A percentile compares a stretch with the other conserved stretches of the same genome.
Evolutionary conservation across 2,888 invertebrate genomes (phyloP).

Genomic region (Drosophila mimetica): DNA sequence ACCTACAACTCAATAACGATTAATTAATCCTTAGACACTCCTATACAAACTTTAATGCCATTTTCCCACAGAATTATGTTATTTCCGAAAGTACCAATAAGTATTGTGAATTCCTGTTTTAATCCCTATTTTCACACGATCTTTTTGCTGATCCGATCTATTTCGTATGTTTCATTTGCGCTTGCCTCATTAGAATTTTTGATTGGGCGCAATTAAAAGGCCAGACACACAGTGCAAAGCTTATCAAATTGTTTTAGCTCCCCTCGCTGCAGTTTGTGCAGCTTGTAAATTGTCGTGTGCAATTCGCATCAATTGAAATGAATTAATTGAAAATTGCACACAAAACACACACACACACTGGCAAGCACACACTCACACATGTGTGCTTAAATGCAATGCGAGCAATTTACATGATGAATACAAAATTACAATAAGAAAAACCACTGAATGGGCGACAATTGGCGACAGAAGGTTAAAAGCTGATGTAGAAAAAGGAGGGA

Average conservation of each 20-base stretch:
- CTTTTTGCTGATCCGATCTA: neutral
- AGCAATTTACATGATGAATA: conserved; percentile 63
- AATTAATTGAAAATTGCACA: conserved; percentile 75
- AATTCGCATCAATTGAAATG: conserved; percentile 82
- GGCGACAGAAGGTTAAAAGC: conserved; percentile 50
- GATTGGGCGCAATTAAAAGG: conserved; percentile 70
- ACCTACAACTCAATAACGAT: too few species aligned
- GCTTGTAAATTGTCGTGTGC: conserved; percentile 48
- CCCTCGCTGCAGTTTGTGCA: conserved; percentile 29
- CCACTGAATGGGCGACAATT: conserved; percentile 64
- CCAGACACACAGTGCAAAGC: conserved; percentile 15
- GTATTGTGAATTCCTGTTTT: neutral
- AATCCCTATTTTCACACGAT: conserved; percentile 1
- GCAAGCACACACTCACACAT: conserved; percentile 11
- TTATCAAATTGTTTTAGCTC: conserved; percentile 7
- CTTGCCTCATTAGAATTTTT: conserved; percentile 67
- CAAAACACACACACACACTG: conserved; percentile 6
- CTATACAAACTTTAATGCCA: neutral
- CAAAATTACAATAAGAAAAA: conserved; percentile 27
- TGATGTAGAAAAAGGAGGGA: conserved; percentile 40
- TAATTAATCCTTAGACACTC: neutral
- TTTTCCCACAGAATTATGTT: neutral
- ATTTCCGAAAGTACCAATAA: neutral
- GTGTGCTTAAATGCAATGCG: conserved; percentile 28
- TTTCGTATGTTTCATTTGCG: neutral